Conservation (phyloP, 1,140 invertebrate genomes). For the Parapsyche elsis region DNA sequence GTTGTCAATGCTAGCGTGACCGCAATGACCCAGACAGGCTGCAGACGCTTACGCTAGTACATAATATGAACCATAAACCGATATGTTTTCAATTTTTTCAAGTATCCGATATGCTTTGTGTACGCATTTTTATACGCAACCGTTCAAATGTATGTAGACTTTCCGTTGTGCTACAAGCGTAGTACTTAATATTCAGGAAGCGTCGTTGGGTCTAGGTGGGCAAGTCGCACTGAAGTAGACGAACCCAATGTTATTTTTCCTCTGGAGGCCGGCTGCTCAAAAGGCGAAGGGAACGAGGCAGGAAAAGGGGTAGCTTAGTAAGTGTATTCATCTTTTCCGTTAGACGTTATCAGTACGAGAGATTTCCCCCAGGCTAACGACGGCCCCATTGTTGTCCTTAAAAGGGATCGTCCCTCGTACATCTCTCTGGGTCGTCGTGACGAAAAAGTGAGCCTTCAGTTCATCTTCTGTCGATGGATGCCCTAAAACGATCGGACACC, state of each 20-base stretch:
- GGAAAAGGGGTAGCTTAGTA: not conserved
- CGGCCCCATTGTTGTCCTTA: conserved; percentile 41
- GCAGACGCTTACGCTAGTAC: too few species aligned
- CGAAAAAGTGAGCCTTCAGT: too few species aligned
- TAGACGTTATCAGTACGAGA: conserved; percentile 38
- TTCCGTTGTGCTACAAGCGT: not conserved
- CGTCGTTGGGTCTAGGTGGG: not conserved
- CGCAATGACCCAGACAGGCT: too few species aligned
- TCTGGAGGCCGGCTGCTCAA: not conserved
- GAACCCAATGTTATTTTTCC: not conserved
- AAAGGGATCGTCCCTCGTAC: conserved; percentile 35
- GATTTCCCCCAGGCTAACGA: conserved; percentile 42
- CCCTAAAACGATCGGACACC: too few species aligned
- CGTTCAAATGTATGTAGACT: too few species aligned
- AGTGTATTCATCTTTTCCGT: conserved; percentile 39
- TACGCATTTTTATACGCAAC: too few species aligned
- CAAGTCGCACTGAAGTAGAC: not conserved
- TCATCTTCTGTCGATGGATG: too few species aligned
- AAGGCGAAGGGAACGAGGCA: not conserved
- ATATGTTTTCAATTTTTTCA: too few species aligned
- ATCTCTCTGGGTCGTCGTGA: not conserved
- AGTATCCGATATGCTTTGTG: too few species aligned
- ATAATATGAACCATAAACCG: too few species aligned
- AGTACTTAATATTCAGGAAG: not conserved
- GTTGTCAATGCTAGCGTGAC: too few species aligned